Conservation (phyloP, 2,113 vertebrate genomes). For the Nycticorax nycticorax region DNA sequence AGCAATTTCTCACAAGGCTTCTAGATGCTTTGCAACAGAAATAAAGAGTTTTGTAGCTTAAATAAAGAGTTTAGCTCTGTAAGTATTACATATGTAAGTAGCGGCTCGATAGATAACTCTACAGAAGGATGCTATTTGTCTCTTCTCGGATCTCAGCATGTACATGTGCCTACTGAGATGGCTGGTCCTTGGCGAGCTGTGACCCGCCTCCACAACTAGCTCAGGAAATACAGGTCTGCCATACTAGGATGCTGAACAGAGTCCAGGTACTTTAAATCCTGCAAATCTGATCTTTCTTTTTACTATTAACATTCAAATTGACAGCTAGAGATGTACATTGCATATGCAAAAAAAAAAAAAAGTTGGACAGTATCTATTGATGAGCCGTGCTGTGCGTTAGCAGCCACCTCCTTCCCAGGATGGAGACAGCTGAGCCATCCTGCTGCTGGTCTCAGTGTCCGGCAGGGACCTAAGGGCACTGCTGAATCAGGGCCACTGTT, state of each 20-base stretch:
- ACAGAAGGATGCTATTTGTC: not conserved
- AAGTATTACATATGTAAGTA: too few species aligned
- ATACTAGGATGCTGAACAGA: not conserved
- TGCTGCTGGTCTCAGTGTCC: not conserved
- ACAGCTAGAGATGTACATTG: not conserved
- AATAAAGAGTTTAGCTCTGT: not conserved
- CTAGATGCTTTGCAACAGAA: not conserved
- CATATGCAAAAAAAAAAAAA: not conserved
- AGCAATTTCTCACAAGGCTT: not conserved
- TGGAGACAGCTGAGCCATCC: not conserved
- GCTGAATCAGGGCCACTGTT: not conserved
- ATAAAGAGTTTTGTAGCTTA: not conserved
- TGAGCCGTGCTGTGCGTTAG: not conserved
- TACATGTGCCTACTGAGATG: rapidly evolving
- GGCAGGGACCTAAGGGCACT: not conserved
- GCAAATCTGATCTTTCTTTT: not conserved
- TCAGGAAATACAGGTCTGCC: not conserved
- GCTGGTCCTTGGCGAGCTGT: not conserved
- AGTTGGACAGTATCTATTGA: not conserved
- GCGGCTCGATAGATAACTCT: not conserved
- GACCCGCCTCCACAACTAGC: not conserved
- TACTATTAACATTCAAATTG: not conserved
- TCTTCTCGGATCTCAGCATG: not conserved
- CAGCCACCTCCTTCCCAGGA: not conserved
- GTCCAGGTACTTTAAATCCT: not conserved